Conservation (phyloP, 1,140 invertebrate species). For the Drosophila persimilis region DNA sequence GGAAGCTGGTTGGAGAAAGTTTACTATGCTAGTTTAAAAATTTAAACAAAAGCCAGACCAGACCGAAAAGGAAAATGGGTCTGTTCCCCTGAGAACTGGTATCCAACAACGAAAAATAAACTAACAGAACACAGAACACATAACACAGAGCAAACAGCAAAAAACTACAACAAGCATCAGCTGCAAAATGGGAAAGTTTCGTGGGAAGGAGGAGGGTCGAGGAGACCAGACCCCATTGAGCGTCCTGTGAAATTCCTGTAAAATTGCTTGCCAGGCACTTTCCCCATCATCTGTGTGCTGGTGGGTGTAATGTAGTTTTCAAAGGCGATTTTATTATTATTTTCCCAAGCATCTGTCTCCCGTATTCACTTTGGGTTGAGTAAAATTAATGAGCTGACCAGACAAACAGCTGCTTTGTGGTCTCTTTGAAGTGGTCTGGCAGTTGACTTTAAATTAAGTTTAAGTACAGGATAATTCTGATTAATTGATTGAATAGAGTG, state of each 20-base stretch:
- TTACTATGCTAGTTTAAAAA: conserved; percentile 4
- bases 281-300: not conserved
- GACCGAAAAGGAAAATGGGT: not conserved
- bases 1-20: conserved; percentile 29
- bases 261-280: conserved; percentile 36
- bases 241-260: conserved; percentile 37
- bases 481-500: conserved; percentile 10
- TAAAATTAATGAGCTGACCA: conserved; percentile 41
- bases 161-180: conserved; percentile 48
- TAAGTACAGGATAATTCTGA: not conserved
- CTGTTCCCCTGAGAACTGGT: conserved; percentile 20
- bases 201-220: conserved; percentile 7
- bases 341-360: conserved; percentile 3
- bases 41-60: not conserved
- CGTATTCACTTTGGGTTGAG: conserved; percentile 45
- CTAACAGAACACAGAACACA: not conserved
- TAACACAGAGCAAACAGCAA: conserved; percentile 36
- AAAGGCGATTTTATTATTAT: conserved; percentile 11
- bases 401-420: conserved; percentile 21
- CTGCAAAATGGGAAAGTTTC: conserved; percentile 47
- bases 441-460: conserved; percentile 31
- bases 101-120: no score
- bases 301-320: conserved; percentile 1
- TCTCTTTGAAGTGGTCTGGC: conserved; percentile 27
- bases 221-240: conserved; percentile 8